Percentiles rank a stretch among this genome's conserved stretches.
phyloP scores from a whole-genome alignment of 2,888 invertebrate species.

The Pollenia griseotomentosa region DNA sequence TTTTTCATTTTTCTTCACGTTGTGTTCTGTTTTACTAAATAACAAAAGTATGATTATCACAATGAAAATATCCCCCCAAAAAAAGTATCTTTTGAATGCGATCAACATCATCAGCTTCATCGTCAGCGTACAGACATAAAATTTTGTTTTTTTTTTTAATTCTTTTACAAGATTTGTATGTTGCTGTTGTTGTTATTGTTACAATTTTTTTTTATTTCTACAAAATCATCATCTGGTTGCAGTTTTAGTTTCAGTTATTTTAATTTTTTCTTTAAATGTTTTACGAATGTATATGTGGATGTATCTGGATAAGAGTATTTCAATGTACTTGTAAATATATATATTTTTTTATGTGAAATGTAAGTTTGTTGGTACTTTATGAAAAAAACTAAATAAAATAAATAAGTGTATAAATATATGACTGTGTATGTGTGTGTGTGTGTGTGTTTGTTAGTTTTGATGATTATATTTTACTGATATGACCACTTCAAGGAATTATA shows the following conservation, averaged over 20 bases:
- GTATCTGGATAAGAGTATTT: slow-evolving; percentile 26
- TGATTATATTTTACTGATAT: slow-evolving; percentile 83
- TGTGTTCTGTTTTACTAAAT: slow-evolving; percentile 38
- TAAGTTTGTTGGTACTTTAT: slow-evolving; percentile 26
- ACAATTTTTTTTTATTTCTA: slow-evolving; percentile 48
- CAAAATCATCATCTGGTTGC: slow-evolving; percentile 70
- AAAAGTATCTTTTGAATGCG: slow-evolving; percentile 71
- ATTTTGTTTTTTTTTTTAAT: slow-evolving; percentile 19
- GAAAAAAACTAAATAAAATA: slow-evolving; percentile 31
- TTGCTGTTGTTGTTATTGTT: slow-evolving; percentile 43
- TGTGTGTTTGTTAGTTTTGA: slow-evolving; percentile 71
- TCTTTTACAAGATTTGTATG: slow-evolving; percentile 57
- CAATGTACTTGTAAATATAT: slow-evolving; percentile 47
- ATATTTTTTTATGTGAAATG: slow-evolving; percentile 23
- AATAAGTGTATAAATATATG: slow-evolving; percentile 62
- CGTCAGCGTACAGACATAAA: slow-evolving; percentile 56
- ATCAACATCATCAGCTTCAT: slow-evolving; percentile 70
- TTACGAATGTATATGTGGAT: neutral
- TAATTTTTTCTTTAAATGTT: slow-evolving; percentile 55
- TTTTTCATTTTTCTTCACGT: slow-evolving; percentile 3
- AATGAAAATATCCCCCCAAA: slow-evolving; percentile 44
- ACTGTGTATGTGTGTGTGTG: slow-evolving; percentile 48
- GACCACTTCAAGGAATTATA: slow-evolving; percentile 83
- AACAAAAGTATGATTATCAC: slow-evolving; percentile 67
- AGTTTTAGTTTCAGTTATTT: slow-evolving; percentile 69